A percentile compares a stretch with the other conserved stretches of the same genome.
Evolutionary conservation across 2,113 vertebrate genomes (phyloP).

Genomic region (Monopterus albus): DNA sequence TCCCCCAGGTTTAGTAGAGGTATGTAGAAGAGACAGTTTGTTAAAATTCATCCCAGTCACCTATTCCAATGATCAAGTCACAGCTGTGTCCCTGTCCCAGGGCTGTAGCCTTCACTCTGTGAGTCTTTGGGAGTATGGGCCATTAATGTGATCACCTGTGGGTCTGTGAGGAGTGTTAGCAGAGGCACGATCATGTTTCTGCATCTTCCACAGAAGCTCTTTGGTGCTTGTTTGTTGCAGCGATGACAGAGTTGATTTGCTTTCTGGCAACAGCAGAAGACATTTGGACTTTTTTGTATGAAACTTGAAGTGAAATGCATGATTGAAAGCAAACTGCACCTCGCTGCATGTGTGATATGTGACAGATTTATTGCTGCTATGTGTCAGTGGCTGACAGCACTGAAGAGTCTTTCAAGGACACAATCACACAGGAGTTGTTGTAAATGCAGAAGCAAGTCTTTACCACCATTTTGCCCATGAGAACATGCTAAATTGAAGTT

Average conservation of each 20-base stretch:
- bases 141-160: not conserved
- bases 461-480: not conserved
- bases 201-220: not conserved
- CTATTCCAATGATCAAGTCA: too few species aligned
- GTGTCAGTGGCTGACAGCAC: not conserved
- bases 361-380: not conserved
- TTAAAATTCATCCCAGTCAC: too few species aligned
- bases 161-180: not conserved
- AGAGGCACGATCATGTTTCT: not conserved
- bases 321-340: constrained; percentile 1
- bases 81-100: too few species aligned
- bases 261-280: not conserved
- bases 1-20: too few species aligned
- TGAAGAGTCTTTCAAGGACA: not conserved
- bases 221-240: not conserved
- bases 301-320: not conserved
- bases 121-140: constrained; percentile 26
- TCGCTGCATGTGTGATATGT: not conserved
- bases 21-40: too few species aligned
- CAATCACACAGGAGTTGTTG: constrained; percentile 4
- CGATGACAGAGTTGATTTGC: not conserved
- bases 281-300: not conserved
- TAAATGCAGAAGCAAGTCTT: not conserved
- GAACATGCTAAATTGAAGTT: not conserved
- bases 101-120: not conserved